These are phyloP conservation scores for Gopherus flavomarginatus DNA, from an alignment of 2,113 vertebrate genomes.

Conservation along the genomic window DNA sequence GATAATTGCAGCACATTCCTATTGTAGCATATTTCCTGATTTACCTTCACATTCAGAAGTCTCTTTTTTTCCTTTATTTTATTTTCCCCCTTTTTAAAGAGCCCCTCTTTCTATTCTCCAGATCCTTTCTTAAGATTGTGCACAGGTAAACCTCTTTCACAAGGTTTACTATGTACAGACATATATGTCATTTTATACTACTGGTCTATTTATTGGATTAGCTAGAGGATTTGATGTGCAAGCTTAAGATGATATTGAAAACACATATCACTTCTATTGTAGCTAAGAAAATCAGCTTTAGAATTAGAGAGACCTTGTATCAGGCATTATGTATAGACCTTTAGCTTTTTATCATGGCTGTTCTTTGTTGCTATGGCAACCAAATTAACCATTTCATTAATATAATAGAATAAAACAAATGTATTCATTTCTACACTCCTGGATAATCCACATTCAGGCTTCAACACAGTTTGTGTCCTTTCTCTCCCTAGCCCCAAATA, in stretches of 20 bases:
- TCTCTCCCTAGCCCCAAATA: conserved; percentile 56
- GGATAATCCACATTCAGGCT: conserved; percentile 58
- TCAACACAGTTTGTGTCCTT: conserved; percentile 60
- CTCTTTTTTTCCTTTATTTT: background rate
- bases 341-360: conserved; percentile 85
- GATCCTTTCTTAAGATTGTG: conserved; percentile 32
- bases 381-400: conserved; percentile 87
- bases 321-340: conserved; percentile 86
- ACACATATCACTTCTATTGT: conserved; percentile 81
- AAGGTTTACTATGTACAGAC: conserved; percentile 71
- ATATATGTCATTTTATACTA: conserved; percentile 69
- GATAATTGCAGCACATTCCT: conserved; percentile 27
- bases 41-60: background rate
- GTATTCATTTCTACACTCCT: conserved; percentile 68
- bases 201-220: conserved; percentile 80
- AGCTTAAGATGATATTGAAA: conserved; percentile 81
- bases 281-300: conserved; percentile 85
- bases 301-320: conserved; percentile 84
- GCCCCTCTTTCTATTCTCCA: conserved; percentile 32
- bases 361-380: conserved; percentile 90
- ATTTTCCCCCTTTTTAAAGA: background rate
- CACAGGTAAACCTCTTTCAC: conserved; percentile 68
- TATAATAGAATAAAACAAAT: conserved; percentile 74
- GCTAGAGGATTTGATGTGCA: conserved; percentile 76
- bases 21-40: background rate